Conservation (phyloP, 2,113 vertebrate species). For the Epinephelus cyanopodus region DNA sequence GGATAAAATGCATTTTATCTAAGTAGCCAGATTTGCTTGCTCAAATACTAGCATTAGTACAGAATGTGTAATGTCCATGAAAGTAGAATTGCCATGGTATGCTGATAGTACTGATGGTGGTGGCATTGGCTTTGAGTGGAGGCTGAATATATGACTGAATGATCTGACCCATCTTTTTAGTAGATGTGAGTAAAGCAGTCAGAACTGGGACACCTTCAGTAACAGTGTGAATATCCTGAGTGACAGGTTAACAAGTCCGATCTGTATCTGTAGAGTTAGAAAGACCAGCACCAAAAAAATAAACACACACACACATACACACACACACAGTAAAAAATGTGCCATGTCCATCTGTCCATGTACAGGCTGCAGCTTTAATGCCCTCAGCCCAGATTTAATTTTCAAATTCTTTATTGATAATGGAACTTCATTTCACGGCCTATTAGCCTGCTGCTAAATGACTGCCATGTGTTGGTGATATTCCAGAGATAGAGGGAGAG, state of each 20-base stretch:
- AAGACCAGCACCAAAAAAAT: background rate
- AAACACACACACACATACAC: constrained; percentile 5
- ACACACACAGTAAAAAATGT: constrained; percentile 16
- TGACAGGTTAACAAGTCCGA: constrained; percentile 5
- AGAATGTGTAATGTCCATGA: background rate
- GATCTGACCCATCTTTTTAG: background rate
- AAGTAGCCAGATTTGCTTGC: background rate
- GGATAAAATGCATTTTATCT: no score
- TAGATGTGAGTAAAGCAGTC: constrained; percentile 15
- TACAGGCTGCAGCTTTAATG: constrained; percentile 22
- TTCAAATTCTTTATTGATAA: constrained; percentile 38
- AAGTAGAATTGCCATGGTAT: background rate
- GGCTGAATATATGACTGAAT: background rate
- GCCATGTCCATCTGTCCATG: constrained; percentile 16
- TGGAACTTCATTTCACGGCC: constrained; percentile 50
- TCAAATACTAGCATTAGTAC: no score
- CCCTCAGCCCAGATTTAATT: constrained; percentile 40
- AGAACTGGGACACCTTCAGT: background rate
- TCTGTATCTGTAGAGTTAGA: background rate
- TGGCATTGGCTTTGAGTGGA: background rate
- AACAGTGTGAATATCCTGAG: background rate
- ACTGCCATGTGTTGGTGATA: constrained; percentile 6
- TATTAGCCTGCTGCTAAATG: constrained; percentile 44
- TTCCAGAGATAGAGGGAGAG: constrained; percentile 5
- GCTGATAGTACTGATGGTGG: background rate